Evolutionary conservation across 2,113 vertebrate species (phyloP), one percentile per base, ranked within the genome.

Genomic region (Aepyceros melampus): DNA sequence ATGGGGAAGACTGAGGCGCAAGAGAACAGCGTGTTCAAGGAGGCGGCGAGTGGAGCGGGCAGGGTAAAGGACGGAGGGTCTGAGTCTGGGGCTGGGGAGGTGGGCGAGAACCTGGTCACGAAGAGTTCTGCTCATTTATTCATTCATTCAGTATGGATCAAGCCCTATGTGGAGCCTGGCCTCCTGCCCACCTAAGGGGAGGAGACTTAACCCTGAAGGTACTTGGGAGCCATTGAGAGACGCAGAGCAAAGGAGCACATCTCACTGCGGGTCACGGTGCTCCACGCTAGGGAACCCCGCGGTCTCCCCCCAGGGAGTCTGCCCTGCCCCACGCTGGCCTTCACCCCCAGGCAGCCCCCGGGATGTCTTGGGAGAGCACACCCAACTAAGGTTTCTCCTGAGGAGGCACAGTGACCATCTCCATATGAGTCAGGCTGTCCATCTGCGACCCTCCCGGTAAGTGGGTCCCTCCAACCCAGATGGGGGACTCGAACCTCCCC

Each of bases 11-110:
- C 23, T 1, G 4, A 49, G n/a, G 33, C 40, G 0, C 3, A 0
- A 51, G 47, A 23, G 40, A 17, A 6, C 0, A 2, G 49, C 0
- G 0, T 7, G 40, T 45, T 6, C 1, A 1, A 31, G 53, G 33
- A 16, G 8, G 56, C 4, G 11, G 36, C 9, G 3, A 16, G 60
- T 0, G 4, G 12, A 4, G 25, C 2, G 12, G 31, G 19, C 7
- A 16, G 71, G 36, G 36, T 1, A 21, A 64, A 3, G 23, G 5
- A 8, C 0, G 1, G 36, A n/a, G 36, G 17, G 12, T n/a, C 67
- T 23, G 55, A 9, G 62, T 53, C 40, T 8, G 43, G 51, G 12
- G 33, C 79, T 9, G 12, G 6, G 7, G 40, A 49, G 29, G 2
- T 36, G 16, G 25, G n/a, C 13, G 1, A 90, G 36, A 81, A 14